Evolutionary conservation across 2,797 vertebrate genomes (phyloP).

Genomic region (Ctenosaura bakeri): DNA sequence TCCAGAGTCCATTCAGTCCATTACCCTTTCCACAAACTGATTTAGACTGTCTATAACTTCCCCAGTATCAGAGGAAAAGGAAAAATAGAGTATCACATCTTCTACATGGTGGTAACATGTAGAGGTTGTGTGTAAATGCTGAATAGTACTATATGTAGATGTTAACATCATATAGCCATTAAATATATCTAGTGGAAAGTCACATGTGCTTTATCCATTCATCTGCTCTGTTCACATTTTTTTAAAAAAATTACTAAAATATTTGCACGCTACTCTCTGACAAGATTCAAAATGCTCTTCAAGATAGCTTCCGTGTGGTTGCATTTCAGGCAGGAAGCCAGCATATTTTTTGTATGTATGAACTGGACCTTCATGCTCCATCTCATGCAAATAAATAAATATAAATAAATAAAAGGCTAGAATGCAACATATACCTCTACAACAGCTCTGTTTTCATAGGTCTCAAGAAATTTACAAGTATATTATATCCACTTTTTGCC

Average conservation of each 20-base stretch:
- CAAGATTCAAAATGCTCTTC: neutral
- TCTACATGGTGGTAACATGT: no score
- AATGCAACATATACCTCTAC: no score
- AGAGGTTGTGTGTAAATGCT: neutral
- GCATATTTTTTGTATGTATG: neutral
- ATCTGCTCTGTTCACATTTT: neutral
- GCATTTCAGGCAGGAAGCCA: neutral
- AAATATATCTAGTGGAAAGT: neutral
- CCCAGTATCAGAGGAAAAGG: neutral
- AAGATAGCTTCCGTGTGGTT: neutral
- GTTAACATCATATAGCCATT: no score
- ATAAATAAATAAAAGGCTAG: no score
- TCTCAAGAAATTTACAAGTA: no score
- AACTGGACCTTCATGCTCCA: neutral
- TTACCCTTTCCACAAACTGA: no score
- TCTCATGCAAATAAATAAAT: no score
- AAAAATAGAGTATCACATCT: no score
- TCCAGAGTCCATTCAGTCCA: no score
- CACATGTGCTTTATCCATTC: neutral
- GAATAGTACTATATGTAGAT: no score
- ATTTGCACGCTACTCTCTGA: neutral
- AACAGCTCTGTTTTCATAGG: no score
- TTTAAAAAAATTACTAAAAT: neutral
- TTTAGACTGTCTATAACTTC: neutral
- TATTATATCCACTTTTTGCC: neutral